phyloP scores from a whole-genome alignment of 1,140 invertebrate genomes.

The Bombus consobrinus region DNA sequence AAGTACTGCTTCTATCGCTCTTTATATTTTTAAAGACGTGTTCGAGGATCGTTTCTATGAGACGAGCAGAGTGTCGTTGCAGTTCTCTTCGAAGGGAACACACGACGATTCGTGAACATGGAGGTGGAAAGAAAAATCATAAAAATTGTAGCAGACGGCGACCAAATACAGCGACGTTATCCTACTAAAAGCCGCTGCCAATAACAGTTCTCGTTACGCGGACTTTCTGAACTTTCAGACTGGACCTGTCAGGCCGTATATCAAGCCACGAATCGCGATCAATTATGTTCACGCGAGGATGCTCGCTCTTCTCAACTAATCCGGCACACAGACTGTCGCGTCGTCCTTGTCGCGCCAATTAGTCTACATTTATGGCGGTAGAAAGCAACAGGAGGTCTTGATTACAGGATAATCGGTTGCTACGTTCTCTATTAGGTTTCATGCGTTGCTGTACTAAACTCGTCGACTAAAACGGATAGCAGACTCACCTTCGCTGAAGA shows the following conservation, averaged over 20 bases:
- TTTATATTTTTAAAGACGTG: neutral
- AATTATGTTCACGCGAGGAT: slow-evolving; percentile 1
- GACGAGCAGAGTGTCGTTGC: neutral
- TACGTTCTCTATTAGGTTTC: neutral
- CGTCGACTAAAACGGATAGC: neutral
- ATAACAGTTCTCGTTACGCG: slow-evolving; percentile 27
- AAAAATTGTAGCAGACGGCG: slow-evolving; percentile 5
- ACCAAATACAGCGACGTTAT: neutral
- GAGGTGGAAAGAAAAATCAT: neutral
- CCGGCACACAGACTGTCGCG: neutral
- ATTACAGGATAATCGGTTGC: slow-evolving; percentile 11
- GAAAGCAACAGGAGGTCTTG: slow-evolving; percentile 7
- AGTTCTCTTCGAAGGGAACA: neutral
- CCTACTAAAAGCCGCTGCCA: slow-evolving; percentile 38
- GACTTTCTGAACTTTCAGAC: slow-evolving; percentile 11
- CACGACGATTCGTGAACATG: neutral
- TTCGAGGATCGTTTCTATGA: neutral
- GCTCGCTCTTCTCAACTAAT: neutral
- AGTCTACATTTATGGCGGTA: neutral
- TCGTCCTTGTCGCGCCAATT: neutral
- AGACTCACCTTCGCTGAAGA: neutral
- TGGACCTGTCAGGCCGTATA: neutral
- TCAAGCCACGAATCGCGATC: slow-evolving; percentile 16
- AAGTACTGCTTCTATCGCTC: too few species aligned
- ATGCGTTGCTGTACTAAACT: neutral